These are phyloP conservation scores for Rhadinocentrus ornatus DNA, from an alignment of 2,797 vertebrate genomes.

Conservation along the genomic window DNA sequence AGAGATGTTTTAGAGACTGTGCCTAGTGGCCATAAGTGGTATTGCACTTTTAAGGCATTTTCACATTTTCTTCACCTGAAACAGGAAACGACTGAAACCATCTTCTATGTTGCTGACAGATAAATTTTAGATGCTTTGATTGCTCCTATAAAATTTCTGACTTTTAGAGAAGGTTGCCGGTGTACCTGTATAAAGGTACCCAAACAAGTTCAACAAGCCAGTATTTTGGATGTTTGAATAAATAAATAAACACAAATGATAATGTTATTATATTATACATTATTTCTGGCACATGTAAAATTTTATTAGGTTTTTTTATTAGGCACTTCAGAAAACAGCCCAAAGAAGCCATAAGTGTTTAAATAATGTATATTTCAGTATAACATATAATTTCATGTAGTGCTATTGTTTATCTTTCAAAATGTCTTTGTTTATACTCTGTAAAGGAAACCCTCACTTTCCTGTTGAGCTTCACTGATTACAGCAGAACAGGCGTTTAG, in stretches of 20 bases:
- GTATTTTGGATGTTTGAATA: neutral
- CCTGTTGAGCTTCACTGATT: conserved; percentile 48
- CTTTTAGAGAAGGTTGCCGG: neutral
- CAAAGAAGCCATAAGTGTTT: neutral
- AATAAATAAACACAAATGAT: no score
- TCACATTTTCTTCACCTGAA: no score
- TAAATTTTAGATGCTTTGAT: no score
- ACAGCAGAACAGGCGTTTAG: conserved; percentile 31
- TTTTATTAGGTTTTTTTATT: neutral
- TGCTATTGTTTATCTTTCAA: conserved; percentile 25
- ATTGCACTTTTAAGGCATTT: no score
- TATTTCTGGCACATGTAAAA: neutral
- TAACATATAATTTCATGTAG: neutral
- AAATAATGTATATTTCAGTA: neutral
- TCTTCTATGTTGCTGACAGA: no score
- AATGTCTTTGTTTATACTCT: conserved; percentile 29
- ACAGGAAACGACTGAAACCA: no score
- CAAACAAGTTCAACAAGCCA: neutral
- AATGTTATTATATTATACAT: no score
- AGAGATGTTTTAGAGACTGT: no score
- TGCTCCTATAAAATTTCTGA: no score
- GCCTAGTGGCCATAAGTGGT: no score
- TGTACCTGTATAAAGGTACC: neutral
- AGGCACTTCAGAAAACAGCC: neutral
- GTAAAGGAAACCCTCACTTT: conserved; percentile 63